Evolutionary conservation across 1,140 invertebrate species (phyloP), one percentile per base, ranked within the genome.

Genomic region (Drosophila dunni): DNA sequence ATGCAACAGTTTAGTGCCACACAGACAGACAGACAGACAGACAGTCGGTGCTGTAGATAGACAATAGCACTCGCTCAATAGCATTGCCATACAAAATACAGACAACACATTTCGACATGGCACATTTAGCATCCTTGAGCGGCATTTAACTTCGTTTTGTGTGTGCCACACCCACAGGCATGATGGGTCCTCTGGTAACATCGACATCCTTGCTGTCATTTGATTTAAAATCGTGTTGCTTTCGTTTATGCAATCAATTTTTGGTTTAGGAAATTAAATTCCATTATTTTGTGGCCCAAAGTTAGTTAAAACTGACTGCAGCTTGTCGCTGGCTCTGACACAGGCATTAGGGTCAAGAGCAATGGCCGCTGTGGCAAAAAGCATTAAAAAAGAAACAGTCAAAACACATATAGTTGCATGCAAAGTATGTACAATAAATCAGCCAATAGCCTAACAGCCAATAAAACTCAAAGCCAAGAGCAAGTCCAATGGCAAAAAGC

Each of bases 71-170:
- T 71, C 73, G 77, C 72, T 85, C 86, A 88, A 86, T 88, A 86
- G 83, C 72, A 44, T 62, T 29, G 24, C 24, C 40, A 57, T 51
- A 56, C 61, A 48, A 80, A 79, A 88, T 74, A 68, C 69, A 77
- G 75, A 78, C 78, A 79, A 63, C 84, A 89, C 84, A 89, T 88
- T 88, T 89, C 80, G 84, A 89, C 74, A 89, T 84, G 83, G 62
- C 84, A 86, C 83, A 86, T 86, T 86, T 86, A 84, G 85, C 78
- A 89, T 89, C 84, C 80, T 89, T 89, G 84, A 89, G 78, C 78
- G 84, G 80, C 84, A 89, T 84, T 89, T 89, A 89, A 89, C 78
- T 84, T 89, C 70, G 66, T 88, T 88, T 81, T 66, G 60, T 68
- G 60, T 68, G 65, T 38, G 24, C 56, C 29, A 66, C 81, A 72